Evolutionary conservation across 2,888 invertebrate genomes (phyloP).

Genomic region (Melipona bicolor): DNA sequence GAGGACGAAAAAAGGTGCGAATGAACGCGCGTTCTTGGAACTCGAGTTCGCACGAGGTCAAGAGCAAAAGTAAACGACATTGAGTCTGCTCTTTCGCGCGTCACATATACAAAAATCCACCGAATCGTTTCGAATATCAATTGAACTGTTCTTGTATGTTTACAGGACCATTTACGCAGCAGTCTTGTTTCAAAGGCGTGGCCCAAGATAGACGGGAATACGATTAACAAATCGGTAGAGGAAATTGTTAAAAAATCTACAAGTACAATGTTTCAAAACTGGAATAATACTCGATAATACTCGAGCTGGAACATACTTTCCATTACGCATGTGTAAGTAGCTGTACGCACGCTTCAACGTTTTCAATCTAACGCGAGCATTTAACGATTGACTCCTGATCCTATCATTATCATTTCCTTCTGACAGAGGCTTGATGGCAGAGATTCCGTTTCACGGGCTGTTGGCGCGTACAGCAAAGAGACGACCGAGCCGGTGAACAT

Average conservation of each 20-base stretch:
- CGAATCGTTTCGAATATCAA: neutral
- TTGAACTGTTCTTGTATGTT: too few relatives aligned
- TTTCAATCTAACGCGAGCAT: neutral
- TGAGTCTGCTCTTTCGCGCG: slow-evolving; percentile 24
- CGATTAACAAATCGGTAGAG: too few relatives aligned
- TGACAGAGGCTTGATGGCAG: neutral
- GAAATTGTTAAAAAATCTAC: too few relatives aligned
- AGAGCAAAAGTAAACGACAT: slow-evolving; percentile 70
- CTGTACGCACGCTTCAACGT: neutral
- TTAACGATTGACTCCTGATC: neutral
- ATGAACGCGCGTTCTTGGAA: slow-evolving; percentile 54
- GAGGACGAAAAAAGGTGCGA: slow-evolving; percentile 33
- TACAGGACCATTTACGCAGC: too few relatives aligned
- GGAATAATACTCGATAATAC: too few relatives aligned
- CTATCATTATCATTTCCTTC: slow-evolving; percentile 3
- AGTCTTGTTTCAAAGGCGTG: too few relatives aligned
- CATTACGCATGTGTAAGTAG: neutral
- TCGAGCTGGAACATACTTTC: neutral
- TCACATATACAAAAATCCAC: slow-evolving; percentile 19
- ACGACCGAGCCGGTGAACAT: slow-evolving; percentile 7
- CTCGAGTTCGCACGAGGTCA: slow-evolving; percentile 71
- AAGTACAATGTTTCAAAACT: too few relatives aligned
- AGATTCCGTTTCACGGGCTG: slow-evolving; percentile 49
- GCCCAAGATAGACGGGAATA: too few relatives aligned
- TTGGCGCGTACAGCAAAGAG: slow-evolving; percentile 19